Base-by-base conservation (phyloP, 92 coral and sea anemone species). In the Parazoanthus swiftii region DNA sequence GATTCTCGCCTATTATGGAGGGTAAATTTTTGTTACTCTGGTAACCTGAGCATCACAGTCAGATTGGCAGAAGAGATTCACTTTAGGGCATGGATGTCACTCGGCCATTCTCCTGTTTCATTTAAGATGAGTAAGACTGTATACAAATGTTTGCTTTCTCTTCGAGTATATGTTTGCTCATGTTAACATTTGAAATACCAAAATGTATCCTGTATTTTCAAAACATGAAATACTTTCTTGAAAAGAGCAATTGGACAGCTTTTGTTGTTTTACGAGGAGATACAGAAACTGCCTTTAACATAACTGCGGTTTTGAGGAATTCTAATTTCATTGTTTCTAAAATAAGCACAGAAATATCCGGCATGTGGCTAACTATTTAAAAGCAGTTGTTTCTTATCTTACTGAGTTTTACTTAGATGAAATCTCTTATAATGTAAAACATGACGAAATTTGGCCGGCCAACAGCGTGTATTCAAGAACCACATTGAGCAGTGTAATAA, bases 251-350 rank as follows among this genome's bases (percentile, higher is more conserved):
- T 72, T 71, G 63, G 65, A 8, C 18, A 33, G 66, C 87, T 84
- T 84, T 84, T 84, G 87, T 84, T 84, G 36, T 42, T 65, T 73
- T 50, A 73, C 11, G 72, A 42, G 25, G 13, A 14, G 44, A 26
- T 9, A 46, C 43, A 43, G 4, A 39, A 71, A 15, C 72, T 84
- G 42, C 87, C 46, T 84, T 72, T 51, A 20, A 37, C 36, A 71
- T 84, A 71, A 44, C 78, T 70, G 79, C 59, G 86, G 86, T 68
- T 83, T 84, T 50, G 18, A 84, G 87, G 87, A 84, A 84, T 84
- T 83, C 59, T 70, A 25, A 65, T 66, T 43, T 39, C 35, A 43
- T 42, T 67, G 86, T 43, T 71, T 68, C 71, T 35, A 71, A 71
- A 70, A 84, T 44, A 33, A 71, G 76, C 8, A 46, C n/a, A 6